Evolutionary conservation across 2,797 vertebrate genomes (phyloP).

Genomic region (Ctenochaetus hawaiiensis): DNA sequence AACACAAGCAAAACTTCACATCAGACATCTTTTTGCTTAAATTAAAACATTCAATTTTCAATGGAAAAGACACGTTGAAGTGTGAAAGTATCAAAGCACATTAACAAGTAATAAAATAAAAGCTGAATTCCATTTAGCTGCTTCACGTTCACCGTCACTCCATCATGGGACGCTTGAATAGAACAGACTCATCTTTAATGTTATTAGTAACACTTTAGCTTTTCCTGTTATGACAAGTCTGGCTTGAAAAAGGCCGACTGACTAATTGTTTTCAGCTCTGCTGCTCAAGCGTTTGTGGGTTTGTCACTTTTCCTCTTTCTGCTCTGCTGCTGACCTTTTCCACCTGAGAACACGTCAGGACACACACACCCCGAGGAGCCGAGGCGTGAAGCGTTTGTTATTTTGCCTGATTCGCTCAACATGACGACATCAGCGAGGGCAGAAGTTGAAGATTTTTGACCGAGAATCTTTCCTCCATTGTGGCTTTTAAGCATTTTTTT

Average conservation of each 20-base stretch:
- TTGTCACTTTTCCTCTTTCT: neutral
- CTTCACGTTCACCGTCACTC: neutral
- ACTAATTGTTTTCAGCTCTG: neutral
- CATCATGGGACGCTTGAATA: neutral
- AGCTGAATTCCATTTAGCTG: neutral
- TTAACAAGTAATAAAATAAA: neutral
- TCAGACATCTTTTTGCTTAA: neutral
- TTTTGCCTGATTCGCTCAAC: neutral
- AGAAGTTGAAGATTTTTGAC: neutral
- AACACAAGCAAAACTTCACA: neutral
- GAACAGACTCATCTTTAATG: neutral
- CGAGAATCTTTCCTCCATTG: too few species aligned
- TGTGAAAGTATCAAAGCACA: too few species aligned
- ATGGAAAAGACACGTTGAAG: neutral
- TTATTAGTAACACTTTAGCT: neutral
- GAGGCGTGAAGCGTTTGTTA: conserved; percentile 14
- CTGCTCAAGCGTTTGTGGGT: neutral
- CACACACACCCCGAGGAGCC: conserved; percentile 1
- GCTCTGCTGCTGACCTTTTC: conserved; percentile 35
- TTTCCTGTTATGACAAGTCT: neutral
- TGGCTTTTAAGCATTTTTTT: neutral
- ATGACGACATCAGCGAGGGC: neutral
- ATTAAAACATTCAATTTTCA: neutral
- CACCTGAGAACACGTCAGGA: conserved; percentile 23
- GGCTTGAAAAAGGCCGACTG: neutral